These are phyloP conservation scores for Chlorospingus flavigularis DNA, from an alignment of 2,797 vertebrate species.

Conservation along the genomic window DNA sequence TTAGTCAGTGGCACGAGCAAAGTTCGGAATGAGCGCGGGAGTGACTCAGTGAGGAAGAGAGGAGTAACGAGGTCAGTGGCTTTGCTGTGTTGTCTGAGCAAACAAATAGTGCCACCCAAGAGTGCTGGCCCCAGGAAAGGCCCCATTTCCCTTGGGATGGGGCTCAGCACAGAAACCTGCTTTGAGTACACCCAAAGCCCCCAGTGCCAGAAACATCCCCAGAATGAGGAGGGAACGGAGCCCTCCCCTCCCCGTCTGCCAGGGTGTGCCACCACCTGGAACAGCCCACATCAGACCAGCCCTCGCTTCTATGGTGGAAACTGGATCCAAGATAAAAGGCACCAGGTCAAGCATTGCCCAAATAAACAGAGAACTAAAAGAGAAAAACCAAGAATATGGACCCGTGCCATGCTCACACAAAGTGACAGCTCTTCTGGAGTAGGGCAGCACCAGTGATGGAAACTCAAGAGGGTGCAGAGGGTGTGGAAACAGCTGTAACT, in stretches of 20 bases:
- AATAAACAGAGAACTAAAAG: not conserved
- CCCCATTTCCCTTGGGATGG: accelerated
- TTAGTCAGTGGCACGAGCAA: not conserved
- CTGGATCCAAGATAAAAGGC: not conserved
- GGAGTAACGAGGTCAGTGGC: not conserved
- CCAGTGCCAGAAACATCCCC: accelerated
- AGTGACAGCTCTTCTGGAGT: accelerated
- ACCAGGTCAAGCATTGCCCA: not conserved
- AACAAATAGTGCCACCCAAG: not conserved
- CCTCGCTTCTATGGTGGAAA: accelerated
- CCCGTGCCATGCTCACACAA: accelerated
- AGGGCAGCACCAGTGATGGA: not conserved
- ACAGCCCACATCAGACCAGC: accelerated
- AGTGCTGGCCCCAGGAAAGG: not conserved
- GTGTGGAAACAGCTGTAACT: not conserved
- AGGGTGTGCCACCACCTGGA: accelerated
- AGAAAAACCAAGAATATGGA: accelerated
- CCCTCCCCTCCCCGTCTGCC: not conserved
- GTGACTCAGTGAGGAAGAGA: not conserved
- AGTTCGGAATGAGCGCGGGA: not conserved
- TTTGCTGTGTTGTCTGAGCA: not conserved
- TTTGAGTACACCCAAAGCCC: not conserved
- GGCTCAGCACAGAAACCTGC: accelerated
- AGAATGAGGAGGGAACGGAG: accelerated
- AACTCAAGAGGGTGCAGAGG: not conserved